These are phyloP conservation scores for Xiphias gladius DNA, from an alignment of 2,113 vertebrate species.

Conservation along the genomic window DNA sequence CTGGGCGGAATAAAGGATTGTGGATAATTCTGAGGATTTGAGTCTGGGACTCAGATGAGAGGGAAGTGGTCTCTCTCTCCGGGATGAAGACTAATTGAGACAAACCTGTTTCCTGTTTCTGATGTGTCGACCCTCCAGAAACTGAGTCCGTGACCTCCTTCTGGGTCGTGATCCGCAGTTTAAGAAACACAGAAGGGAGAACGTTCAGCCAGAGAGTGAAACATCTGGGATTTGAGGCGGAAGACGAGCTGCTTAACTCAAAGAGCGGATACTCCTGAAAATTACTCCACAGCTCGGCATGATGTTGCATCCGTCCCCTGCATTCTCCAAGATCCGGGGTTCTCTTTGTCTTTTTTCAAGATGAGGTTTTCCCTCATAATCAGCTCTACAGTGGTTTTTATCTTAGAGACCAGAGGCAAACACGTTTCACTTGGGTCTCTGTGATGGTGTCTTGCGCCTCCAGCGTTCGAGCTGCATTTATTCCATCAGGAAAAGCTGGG, in stretches of 20 bases:
- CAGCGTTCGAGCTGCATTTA: no score
- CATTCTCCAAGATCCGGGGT: background rate
- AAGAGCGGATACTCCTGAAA: background rate
- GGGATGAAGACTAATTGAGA: slow-evolving; percentile 60
- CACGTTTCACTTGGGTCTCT: background rate
- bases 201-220: background rate
- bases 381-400: no score
- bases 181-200: slow-evolving; percentile 20
- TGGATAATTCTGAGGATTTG: slow-evolving; percentile 68
- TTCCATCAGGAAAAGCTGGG: no score
- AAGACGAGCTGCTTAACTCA: no score
- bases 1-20: slow-evolving; percentile 57
- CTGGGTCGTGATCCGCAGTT: slow-evolving; percentile 25
- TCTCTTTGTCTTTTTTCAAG: no score
- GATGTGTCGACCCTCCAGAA: slow-evolving; percentile 7
- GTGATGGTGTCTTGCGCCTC: no score
- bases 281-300: background rate
- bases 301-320: no score
- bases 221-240: slow-evolving; percentile 1
- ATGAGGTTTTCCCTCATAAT: no score
- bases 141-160: background rate
- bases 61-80: slow-evolving; percentile 20
- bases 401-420: background rate
- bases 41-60: slow-evolving; percentile 53
- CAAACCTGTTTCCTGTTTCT: slow-evolving; percentile 41